Evolutionary conservation across 2,113 vertebrate species (phyloP), one percentile per base, ranked within the genome.

Genomic region (Lipophrys pholis): DNA sequence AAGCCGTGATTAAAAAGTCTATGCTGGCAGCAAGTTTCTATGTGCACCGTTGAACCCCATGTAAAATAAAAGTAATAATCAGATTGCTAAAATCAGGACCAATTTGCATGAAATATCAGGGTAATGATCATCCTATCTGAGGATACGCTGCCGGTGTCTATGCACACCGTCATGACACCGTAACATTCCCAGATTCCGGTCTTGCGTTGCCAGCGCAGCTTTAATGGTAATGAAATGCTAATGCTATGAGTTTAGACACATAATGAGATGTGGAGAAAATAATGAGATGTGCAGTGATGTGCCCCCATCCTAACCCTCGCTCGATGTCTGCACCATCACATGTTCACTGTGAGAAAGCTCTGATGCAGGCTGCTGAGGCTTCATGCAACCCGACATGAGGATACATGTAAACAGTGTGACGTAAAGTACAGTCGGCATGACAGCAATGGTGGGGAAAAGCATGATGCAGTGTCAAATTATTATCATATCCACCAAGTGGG

Each of bases 221-320:
- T 73, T 69, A 61, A 69, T 41, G 50, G 14, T 73, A 74, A 77
- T 85, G 58, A 75, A 61, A 82, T 66, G 52, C 62, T 79, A 75
- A 85, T 72, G 15, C 16, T 42, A 14, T 21, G 10, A 75, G 68
- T 69, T 70, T n/a, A 36, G 63, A 65, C 46, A 36, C 12, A 70
- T 55, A 54, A 74, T 74, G 53, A 66, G 43, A 52, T 69, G 30
- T 69, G 45, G n/a, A n/a, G 59, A 15, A 38, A 12, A 72, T 84
- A 76, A 85, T 76, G 57, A 80, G 53, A 90, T 87, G 67, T 48
- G 21, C 38, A 0, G 50, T 59, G 51, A 83, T 54, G 45, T 73
- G 46, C 11, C 17, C 9, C 15, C 41, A 45, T 11, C 17, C 46
- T 51, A 17, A 45, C 40, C 40, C 42, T 16, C 67, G 9, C 49